A percentile compares a stretch with the other conserved stretches of the same genome.
Evolutionary conservation across 2,888 invertebrate genomes (phyloP).

Genomic region (Heliothis peltigera): DNA sequence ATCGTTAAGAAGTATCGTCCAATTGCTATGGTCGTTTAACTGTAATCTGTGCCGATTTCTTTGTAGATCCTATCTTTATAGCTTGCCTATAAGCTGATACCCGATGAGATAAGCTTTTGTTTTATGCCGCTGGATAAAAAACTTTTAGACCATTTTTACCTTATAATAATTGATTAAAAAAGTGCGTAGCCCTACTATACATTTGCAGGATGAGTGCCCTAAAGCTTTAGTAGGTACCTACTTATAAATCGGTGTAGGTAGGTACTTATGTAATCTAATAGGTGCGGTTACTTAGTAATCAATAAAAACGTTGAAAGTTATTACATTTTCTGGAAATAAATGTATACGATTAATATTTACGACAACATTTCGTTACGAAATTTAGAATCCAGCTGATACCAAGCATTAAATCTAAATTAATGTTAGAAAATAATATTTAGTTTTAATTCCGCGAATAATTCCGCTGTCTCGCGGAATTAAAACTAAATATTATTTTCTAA

Average conservation of each 20-base stretch:
- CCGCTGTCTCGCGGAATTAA: too few species aligned
- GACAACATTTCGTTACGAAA: slow-evolving; percentile 33
- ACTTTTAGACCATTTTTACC: slow-evolving; percentile 9
- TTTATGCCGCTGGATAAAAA: slow-evolving; percentile 55
- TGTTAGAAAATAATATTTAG: too few species aligned
- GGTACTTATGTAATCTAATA: too few species aligned
- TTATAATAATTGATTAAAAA: too few species aligned
- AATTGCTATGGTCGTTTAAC: slow-evolving; percentile 73
- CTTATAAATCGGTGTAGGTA: too few species aligned
- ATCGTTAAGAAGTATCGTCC: slow-evolving; percentile 76
- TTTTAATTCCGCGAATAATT: too few species aligned
- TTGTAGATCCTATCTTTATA: slow-evolving; percentile 86
- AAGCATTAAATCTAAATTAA: slow-evolving; percentile 20
- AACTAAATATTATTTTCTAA: too few species aligned
- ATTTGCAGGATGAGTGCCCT: too few species aligned
- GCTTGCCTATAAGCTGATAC: slow-evolving; percentile 71
- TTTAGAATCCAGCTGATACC: slow-evolving; percentile 34
- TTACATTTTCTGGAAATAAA: slow-evolving; percentile 34
- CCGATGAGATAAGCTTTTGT: slow-evolving; percentile 60
- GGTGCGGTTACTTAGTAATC: neutral
- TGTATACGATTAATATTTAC: slow-evolving; percentile 45
- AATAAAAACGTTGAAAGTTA: slow-evolving; percentile 3
- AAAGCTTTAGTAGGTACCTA: too few species aligned
- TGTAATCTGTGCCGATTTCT: slow-evolving; percentile 82
- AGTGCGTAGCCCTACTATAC: too few species aligned